These are phyloP conservation scores for Lacanobia oleracea DNA, from an alignment of 2,888 invertebrate genomes.

Conservation along the genomic window DNA sequence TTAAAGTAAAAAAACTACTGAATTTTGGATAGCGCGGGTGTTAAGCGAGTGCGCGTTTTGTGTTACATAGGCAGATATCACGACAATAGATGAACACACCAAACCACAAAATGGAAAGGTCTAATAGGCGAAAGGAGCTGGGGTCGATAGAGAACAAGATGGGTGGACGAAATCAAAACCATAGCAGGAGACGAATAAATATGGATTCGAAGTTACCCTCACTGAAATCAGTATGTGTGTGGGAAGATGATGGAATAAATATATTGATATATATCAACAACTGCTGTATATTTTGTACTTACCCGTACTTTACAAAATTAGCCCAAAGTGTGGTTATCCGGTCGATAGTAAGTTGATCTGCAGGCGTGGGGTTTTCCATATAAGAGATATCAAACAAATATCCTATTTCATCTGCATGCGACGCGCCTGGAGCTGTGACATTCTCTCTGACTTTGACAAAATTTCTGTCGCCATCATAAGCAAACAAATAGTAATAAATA, in stretches of 20 bases:
- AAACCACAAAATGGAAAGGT: no score
- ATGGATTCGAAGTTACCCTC: no score
- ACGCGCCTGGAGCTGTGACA: slow-evolving; percentile 65
- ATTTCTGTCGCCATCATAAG: slow-evolving; percentile 75
- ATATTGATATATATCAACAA: not conserved
- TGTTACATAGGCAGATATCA: no score
- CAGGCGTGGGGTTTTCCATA: slow-evolving; percentile 61
- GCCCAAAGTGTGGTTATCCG: slow-evolving; percentile 74
- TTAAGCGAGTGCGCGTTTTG: no score
- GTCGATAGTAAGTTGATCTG: slow-evolving; percentile 72
- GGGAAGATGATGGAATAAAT: not conserved
- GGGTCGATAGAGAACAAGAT: no score
- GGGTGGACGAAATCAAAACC: no score
- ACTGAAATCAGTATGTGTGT: no score
- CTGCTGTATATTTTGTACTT: slow-evolving; percentile 33
- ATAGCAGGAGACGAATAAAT: no score
- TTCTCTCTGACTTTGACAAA: slow-evolving; percentile 68
- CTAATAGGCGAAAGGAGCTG: no score
- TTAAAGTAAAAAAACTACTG: no score
- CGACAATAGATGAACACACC: no score
- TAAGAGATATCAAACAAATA: slow-evolving; percentile 73
- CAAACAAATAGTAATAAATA: slow-evolving; percentile 76
- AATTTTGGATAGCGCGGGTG: no score
- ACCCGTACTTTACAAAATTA: slow-evolving; percentile 76
- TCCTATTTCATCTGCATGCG: slow-evolving; percentile 73